Conservation (phyloP, 1,140 invertebrate species). For the Chlorops oryzae region DNA sequence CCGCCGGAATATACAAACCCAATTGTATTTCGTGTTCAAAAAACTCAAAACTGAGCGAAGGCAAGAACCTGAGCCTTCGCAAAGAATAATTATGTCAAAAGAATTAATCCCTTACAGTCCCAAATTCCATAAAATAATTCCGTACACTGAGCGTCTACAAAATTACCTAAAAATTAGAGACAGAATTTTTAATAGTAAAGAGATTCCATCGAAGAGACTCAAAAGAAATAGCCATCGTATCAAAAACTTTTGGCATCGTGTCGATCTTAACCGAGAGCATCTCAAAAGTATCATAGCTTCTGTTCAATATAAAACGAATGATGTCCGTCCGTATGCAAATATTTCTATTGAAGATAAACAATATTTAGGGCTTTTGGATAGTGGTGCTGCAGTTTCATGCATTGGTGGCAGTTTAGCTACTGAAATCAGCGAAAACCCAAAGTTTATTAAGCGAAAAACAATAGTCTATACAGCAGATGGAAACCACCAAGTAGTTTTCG, state of each 20-base stretch:
- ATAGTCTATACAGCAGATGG: no score
- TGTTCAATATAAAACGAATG: neutral
- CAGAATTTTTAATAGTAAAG: neutral
- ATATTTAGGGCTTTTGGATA: constrained; percentile 1
- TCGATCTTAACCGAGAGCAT: no score
- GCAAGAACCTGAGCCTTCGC: neutral
- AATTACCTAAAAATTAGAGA: neutral
- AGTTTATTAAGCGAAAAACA: no score
- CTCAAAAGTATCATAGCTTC: neutral
- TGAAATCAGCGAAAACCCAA: no score
- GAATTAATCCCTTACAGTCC: neutral
- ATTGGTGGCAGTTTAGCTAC: constrained; percentile 1
- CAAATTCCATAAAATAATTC: neutral
- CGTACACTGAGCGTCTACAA: constrained; percentile 2
- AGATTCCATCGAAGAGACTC: neutral
- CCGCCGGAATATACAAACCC: constrained; percentile 1
- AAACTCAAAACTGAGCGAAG: neutral
- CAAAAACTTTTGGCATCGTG: no score
- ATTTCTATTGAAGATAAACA: neutral
- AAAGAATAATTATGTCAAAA: neutral
- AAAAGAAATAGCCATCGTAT: no score
- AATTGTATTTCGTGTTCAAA: neutral
- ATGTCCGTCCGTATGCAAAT: constrained; percentile 3
- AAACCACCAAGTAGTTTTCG: no score
- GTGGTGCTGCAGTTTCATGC: constrained; percentile 1